Evolutionary conservation across 2,113 vertebrate species (phyloP), one percentile per base, ranked within the genome.

Genomic region (Naja naja): DNA sequence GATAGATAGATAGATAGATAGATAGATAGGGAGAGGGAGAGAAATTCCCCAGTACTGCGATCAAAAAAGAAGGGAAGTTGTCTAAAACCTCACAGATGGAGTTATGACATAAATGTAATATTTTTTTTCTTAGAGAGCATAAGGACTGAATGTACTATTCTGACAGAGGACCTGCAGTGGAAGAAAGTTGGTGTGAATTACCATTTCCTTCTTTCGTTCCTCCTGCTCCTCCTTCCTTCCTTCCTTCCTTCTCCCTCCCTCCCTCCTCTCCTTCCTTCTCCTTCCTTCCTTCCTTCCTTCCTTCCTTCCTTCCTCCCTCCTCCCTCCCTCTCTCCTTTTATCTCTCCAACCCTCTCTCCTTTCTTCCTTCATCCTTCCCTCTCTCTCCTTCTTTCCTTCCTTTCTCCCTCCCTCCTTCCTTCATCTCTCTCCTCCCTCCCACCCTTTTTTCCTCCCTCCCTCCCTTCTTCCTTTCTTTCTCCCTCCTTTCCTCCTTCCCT

Each of bases 401-500:
- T 14, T n/a, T 20, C 93, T 91, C 93, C 12, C 92, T 58, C n/a
- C 34, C 56, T 9, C 60, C 92, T n/a, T 1, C 34, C 16, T 47
- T 49, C 7, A 3, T 54, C 25, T n/a, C 4, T 34, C 53, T 49
- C 5, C 5, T 69, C 27, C 22, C 10, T 7, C 2, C 12, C 45
- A n/a, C 4, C 53, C 16, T 16, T 16, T 20, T 20, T 55, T 5
- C 20, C 55, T 56, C 18, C 5, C 54, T 55, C 39, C 34, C 12
- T 30, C 27, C 94, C 14, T 55, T 14, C 54, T 55, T 92, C 93
- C 43, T 55, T 93, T 20, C 92, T 87, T 92, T 93, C 95, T 22
- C 22, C 10, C 43, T 60, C 34, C 34, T 43, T 16, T 49, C 92
- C 18, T 2, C 58, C 39, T 45, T 58, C 22, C 25, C 47, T 22